Evolutionary conservation across 2,888 invertebrate genomes (phyloP).

Genomic region (Tenthredo mesomela): DNA sequence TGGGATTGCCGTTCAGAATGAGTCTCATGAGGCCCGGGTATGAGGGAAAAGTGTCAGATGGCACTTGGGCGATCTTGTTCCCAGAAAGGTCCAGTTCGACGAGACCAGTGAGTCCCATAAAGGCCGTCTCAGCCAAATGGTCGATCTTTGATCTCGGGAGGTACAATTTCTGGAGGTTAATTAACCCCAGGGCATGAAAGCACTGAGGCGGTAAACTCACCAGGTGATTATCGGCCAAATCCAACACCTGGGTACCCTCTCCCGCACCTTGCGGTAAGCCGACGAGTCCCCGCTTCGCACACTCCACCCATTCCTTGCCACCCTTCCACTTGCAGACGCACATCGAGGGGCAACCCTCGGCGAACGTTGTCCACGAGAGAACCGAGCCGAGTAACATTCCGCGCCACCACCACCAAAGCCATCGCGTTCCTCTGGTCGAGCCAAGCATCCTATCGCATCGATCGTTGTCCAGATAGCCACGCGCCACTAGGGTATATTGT

Average conservation of each 20-base stretch:
- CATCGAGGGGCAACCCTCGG: constrained; percentile 84
- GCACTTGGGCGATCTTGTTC: constrained; percentile 89
- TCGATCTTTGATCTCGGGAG: constrained; percentile 89
- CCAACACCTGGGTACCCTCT: constrained; percentile 92
- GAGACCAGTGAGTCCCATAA: constrained; percentile 91
- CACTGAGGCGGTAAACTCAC: constrained; percentile 88
- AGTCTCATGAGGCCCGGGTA: constrained; percentile 91
- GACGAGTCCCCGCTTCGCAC: constrained; percentile 88
- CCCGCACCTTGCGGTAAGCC: constrained; percentile 90
- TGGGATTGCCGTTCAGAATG: constrained; percentile 90
- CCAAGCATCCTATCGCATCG: constrained; percentile 61
- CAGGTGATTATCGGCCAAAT: constrained; percentile 91
- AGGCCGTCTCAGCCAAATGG: constrained; percentile 89
- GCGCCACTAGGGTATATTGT: constrained; percentile 11
- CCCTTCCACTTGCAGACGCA: constrained; percentile 96
- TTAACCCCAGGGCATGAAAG: constrained; percentile 88
- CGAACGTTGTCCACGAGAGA: constrained; percentile 59
- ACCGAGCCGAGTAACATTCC: constrained; percentile 62
- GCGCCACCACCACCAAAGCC: constrained; percentile 64
- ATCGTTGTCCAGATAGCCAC: constrained; percentile 32
- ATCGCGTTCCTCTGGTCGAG: constrained; percentile 60
- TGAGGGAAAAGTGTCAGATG: constrained; percentile 88
- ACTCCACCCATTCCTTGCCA: constrained; percentile 95
- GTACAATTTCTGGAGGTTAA: constrained; percentile 93
- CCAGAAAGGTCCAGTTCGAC: constrained; percentile 93